These are phyloP conservation scores for Stratiomys singularior DNA, from an alignment of 2,888 invertebrate species.

Conservation along the genomic window DNA sequence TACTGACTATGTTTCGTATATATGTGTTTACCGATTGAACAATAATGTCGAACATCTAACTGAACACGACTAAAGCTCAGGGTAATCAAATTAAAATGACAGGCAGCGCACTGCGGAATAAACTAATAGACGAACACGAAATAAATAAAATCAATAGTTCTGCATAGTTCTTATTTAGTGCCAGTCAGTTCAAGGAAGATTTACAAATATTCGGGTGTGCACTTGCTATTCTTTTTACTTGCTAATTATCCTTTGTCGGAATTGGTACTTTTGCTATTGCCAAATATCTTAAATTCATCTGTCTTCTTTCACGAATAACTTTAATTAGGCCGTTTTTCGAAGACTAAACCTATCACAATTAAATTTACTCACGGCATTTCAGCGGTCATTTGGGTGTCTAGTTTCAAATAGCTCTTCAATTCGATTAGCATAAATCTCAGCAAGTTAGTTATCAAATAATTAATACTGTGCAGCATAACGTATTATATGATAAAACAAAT, in stretches of 20 bases:
- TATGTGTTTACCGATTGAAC: not conserved
- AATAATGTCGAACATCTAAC: not conserved
- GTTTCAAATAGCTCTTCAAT: not conserved
- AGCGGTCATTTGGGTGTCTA: not conserved
- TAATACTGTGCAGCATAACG: not conserved
- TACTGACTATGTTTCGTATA: constrained; percentile 6
- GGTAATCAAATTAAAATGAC: no score
- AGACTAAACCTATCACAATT: constrained; percentile 41
- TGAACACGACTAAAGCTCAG: no score
- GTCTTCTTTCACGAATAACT: not conserved
- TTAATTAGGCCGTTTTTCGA: constrained; percentile 38
- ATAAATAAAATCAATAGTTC: no score
- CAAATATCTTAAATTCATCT: constrained; percentile 13
- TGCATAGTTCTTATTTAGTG: not conserved
- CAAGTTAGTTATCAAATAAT: not conserved
- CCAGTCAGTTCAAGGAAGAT: not conserved
- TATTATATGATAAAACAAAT: not conserved
- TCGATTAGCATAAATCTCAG: constrained; percentile 1
- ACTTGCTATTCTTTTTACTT: not conserved
- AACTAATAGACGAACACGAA: no score
- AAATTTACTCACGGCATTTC: not conserved
- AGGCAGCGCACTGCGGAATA: no score
- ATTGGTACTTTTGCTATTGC: constrained; percentile 1
- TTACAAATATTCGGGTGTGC: not conserved
- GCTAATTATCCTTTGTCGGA: constrained; percentile 1